Conservation (phyloP, 2,113 vertebrate genomes). For the Scophthalmus maximus region DNA sequence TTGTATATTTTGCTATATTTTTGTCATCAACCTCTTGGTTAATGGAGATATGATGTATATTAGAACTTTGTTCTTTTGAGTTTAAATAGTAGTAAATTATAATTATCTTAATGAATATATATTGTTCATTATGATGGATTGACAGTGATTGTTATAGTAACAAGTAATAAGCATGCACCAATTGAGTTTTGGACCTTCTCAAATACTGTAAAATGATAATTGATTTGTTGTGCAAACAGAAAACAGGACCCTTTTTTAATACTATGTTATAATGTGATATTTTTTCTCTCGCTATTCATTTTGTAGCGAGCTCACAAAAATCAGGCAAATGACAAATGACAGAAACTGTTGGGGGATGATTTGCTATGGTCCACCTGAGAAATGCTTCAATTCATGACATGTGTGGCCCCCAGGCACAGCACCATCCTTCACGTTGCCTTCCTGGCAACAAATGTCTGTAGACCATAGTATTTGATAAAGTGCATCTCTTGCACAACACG, state of each 20-base stretch:
- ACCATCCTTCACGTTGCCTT: background rate
- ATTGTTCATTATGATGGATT: background rate
- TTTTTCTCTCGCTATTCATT: too few relatives aligned
- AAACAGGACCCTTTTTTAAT: too few relatives aligned
- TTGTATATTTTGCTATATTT: too few relatives aligned
- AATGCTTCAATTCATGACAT: background rate
- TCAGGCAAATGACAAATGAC: background rate
- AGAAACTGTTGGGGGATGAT: background rate
- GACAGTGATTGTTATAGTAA: background rate
- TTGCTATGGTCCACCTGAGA: background rate
- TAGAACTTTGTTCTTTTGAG: background rate
- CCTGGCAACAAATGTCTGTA: background rate
- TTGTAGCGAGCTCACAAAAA: too few relatives aligned
- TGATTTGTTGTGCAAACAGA: too few relatives aligned
- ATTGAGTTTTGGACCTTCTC: too few relatives aligned
- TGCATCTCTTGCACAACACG: too few relatives aligned
- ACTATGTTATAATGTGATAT: too few relatives aligned
- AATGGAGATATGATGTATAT: constrained; percentile 1
- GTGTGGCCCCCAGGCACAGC: background rate
- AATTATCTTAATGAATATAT: background rate
- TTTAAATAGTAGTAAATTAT: background rate
- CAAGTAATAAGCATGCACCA: too few relatives aligned
- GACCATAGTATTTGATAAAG: background rate
- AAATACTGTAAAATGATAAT: too few relatives aligned
- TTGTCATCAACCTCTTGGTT: too few relatives aligned